Conservation (phyloP, 2,888 invertebrate species). For the Nemotelus pantherinus region DNA sequence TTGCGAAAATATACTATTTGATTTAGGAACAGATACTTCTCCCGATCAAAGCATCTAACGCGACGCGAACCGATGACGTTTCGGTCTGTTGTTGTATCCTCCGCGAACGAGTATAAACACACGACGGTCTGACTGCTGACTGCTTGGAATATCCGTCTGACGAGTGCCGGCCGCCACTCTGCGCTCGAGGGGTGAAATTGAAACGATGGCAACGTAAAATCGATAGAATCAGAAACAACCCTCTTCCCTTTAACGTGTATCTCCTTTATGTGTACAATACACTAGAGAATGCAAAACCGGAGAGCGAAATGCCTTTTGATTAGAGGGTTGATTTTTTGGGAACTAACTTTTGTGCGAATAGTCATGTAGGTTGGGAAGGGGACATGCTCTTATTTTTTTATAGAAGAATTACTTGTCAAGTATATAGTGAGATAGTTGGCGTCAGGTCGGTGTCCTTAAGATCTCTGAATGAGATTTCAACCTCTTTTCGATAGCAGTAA, state of each 20-base stretch:
- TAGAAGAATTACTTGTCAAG: no score
- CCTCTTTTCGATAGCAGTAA: no score
- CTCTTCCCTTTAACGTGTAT: slow-evolving; percentile 5
- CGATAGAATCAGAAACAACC: slow-evolving; percentile 34
- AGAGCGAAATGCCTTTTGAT: neutral
- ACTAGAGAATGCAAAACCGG: neutral
- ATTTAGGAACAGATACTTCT: no score
- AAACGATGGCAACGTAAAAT: slow-evolving; percentile 43
- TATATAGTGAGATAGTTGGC: no score
- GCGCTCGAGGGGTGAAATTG: slow-evolving; percentile 22
- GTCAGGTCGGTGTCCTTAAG: no score
- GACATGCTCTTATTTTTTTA: no score
- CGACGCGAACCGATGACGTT: slow-evolving; percentile 15
- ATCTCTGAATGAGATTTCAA: no score
- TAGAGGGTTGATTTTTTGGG: neutral
- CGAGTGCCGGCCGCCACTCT: slow-evolving; percentile 26
- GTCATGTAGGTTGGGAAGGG: neutral
- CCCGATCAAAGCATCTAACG: neutral
- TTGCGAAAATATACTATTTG: no score
- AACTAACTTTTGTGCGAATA: neutral
- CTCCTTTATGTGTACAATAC: slow-evolving; percentile 2
- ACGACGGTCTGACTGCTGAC: slow-evolving; percentile 7
- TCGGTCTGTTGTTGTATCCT: slow-evolving; percentile 1
- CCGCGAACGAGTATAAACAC: slow-evolving; percentile 27
- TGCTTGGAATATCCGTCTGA: slow-evolving; percentile 20